Evolutionary conservation across 2,888 invertebrate species (phyloP).

Genomic region (Operophtera brumata): DNA sequence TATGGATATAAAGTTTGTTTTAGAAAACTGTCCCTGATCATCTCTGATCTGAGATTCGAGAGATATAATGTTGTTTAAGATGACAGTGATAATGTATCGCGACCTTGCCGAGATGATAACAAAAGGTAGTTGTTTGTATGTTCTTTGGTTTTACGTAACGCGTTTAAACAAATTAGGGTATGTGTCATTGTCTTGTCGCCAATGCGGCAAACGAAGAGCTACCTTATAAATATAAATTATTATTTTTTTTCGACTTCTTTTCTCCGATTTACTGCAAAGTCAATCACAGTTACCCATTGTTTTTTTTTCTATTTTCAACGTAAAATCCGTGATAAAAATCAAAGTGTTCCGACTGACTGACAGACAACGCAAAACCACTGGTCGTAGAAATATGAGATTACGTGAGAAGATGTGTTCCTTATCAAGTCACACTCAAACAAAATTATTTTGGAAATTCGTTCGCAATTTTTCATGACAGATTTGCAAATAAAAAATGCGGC

Average conservation of each 20-base stretch:
- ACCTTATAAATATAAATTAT: not conserved
- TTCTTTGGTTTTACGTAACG: slow-evolving; percentile 19
- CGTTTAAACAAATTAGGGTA: slow-evolving; percentile 15
- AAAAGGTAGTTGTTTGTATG: slow-evolving; percentile 27
- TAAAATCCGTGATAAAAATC: too few species aligned
- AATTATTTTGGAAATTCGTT: too few species aligned
- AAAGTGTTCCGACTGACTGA: too few species aligned
- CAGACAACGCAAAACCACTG: too few species aligned
- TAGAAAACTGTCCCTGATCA: slow-evolving; percentile 32
- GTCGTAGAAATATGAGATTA: too few species aligned
- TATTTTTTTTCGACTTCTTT: too few species aligned
- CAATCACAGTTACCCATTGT: too few species aligned
- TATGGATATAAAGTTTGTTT: slow-evolving; percentile 21
- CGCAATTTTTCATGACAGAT: not conserved
- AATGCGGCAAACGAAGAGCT: not conserved
- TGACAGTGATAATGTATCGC: slow-evolving; percentile 55
- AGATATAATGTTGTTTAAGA: slow-evolving; percentile 52
- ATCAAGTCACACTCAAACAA: too few species aligned
- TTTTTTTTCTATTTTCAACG: too few species aligned
- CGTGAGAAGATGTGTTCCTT: too few species aligned
- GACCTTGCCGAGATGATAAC: slow-evolving; percentile 47
- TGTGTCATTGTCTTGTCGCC: slow-evolving; percentile 3
- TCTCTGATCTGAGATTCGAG: slow-evolving; percentile 34
- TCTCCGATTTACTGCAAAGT: too few species aligned
- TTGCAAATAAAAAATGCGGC: too few species aligned